Base-by-base conservation (phyloP, 2,797 vertebrate species). In the Protonibea diacanthus region DNA sequence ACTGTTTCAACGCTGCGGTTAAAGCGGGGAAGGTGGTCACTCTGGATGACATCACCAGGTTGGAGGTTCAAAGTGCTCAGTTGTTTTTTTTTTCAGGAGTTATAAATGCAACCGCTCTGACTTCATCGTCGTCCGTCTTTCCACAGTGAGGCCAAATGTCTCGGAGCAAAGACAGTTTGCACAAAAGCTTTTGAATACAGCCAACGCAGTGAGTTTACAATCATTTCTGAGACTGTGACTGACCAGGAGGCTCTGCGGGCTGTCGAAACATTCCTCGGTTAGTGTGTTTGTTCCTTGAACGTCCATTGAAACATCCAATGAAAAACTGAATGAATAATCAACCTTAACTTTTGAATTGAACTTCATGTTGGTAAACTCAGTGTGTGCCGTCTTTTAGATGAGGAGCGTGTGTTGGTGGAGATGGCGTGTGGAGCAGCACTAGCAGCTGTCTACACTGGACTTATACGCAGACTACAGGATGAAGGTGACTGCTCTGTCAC, bases 11-110 rank as follows among this genome's bases (percentile, higher is more conserved):
- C 1, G 94, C 94, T 1, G 92, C 96, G 0, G 20, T 95, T 1
- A 95, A 92, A 53, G 94, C 94, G 0, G 92, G 94, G 52, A 84
- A 66, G 74, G 27, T 92, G 42, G 93, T 96, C 66, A 96, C 95
- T 4, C 82, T 96, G 66, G 93, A 95, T 29, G 94, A 95, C 82
- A 96, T 96, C 85, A 96, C 95, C 21, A 96, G 96, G 96, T 96
- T 29, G 80, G 83, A 62, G 5, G 15, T 48, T n/a, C 14, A 23
- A 47, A 6, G 3, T 51, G 27, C 20, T 33, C 0, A 25, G 3
- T 40, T 49, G n/a, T 48, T 57, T 6, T 38, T 4, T 4, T 18
- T 38, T 5, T 18, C 33, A 38, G 14, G 13, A 1, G 0, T 9
- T 0, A 27, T 1, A 0, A 18, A 33, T 1, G 0, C 25, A n/a